A percentile compares a stretch with the other conserved stretches of the same genome.
Conservation (phyloP, 2,888 invertebrate genomes). For the Halictus quadricinctus region DNA sequence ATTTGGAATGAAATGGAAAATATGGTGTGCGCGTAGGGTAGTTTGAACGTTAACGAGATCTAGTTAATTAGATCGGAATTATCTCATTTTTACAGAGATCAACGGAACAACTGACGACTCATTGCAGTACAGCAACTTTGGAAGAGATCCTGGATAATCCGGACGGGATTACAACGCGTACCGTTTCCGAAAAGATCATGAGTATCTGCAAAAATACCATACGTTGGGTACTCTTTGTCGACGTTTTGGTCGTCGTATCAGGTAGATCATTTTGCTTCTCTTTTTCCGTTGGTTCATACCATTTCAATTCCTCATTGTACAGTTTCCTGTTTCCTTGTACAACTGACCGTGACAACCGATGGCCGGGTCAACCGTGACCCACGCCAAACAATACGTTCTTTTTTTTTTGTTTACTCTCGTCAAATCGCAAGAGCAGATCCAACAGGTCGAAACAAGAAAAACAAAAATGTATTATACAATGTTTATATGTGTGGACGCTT, state of each 20-base stretch:
- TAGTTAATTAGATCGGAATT: background rate
- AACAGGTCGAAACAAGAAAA: background rate
- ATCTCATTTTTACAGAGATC: constrained; percentile 59
- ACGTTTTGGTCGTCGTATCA: constrained; percentile 65
- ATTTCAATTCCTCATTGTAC: background rate
- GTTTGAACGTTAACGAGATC: background rate
- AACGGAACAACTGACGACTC: constrained; percentile 68
- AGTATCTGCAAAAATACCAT: constrained; percentile 70
- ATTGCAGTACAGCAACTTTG: constrained; percentile 60
- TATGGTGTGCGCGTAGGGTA: background rate
- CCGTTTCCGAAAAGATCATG: constrained; percentile 72
- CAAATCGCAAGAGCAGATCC: background rate
- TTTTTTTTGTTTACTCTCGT: background rate
- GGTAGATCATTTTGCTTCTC: constrained; percentile 58
- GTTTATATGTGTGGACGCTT: background rate
- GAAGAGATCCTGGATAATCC: constrained; percentile 51
- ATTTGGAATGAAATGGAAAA: background rate
- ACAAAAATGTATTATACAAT: background rate
- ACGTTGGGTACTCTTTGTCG: constrained; percentile 71
- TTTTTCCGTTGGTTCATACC: background rate
- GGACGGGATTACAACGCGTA: constrained; percentile 60
- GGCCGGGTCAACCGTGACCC: background rate
- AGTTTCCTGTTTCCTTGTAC: background rate
- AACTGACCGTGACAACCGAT: background rate
- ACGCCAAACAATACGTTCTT: background rate